A percentile compares a stretch with the other conserved stretches of the same genome.
phyloP scores from a whole-genome alignment of 2,888 invertebrate species.

The Hydropsyche betteni region DNA sequence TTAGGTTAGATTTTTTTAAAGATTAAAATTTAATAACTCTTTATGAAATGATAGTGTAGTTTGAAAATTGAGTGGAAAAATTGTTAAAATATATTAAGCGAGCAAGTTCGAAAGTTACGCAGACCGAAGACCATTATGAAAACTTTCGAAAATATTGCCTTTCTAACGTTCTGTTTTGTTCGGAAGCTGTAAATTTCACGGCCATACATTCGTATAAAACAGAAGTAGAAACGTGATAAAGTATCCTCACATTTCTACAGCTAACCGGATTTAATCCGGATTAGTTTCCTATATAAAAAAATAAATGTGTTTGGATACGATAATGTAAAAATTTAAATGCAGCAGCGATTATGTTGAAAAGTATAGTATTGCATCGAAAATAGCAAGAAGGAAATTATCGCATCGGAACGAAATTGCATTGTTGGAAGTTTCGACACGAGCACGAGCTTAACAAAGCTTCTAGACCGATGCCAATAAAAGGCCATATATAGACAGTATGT shows the following conservation, averaged over 20 bases:
- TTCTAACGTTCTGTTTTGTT: conserved; percentile 11
- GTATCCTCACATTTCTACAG: no score
- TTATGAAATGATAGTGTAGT: not conserved
- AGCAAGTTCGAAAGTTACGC: not conserved
- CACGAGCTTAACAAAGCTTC: conserved; percentile 7
- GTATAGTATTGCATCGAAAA: no score
- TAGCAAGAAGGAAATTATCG: not conserved
- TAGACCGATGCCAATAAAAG: conserved; percentile 8
- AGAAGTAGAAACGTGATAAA: no score
- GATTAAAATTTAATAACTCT: no score
- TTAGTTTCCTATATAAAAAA: no score
- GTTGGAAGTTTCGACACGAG: conserved; percentile 19
- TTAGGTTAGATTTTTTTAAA: no score
- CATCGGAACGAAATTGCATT: not conserved
- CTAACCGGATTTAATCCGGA: no score
- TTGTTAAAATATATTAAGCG: conserved; percentile 10
- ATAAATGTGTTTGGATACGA: no score
- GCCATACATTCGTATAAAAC: conserved; percentile 7
- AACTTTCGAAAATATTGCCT: conserved; percentile 26
- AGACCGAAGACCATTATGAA: conserved; percentile 10
- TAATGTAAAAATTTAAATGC: no score
- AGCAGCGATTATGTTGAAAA: no score
- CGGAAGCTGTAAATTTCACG: conserved; percentile 24
- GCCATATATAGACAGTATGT: not conserved
- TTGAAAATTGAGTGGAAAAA: conserved; percentile 7